Conservation (phyloP, 2,888 invertebrate genomes). For the Diogma glabrata region DNA sequence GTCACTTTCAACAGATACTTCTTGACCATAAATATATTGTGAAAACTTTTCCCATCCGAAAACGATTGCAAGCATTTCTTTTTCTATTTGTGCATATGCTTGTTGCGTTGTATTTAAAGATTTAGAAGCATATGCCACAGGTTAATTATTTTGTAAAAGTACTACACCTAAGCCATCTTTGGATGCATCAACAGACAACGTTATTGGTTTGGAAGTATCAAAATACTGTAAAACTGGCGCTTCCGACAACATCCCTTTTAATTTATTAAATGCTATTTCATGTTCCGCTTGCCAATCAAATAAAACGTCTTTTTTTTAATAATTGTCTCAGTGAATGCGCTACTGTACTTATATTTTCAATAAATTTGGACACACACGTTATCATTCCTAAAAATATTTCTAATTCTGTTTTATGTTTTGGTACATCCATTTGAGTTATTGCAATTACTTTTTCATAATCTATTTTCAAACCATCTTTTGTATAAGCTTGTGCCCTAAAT, state of each 20-base stretch:
- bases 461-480: not conserved
- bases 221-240: not conserved
- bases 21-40: not conserved
- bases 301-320: not conserved
- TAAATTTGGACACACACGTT: not conserved
- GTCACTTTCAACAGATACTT: not conserved
- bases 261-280: not conserved
- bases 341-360: not conserved
- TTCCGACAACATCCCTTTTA: too few relatives aligned
- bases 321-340: not conserved
- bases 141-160: not conserved
- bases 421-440: not conserved
- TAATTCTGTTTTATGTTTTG: not conserved
- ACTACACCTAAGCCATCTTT: not conserved
- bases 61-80: not conserved
- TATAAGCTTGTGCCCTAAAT: not conserved
- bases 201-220: not conserved
- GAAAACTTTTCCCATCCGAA: not conserved
- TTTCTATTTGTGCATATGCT: slow-evolving; percentile 1
- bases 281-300: slow-evolving; percentile 1
- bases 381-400: not conserved
- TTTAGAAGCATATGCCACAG: not conserved
- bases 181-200: not conserved
- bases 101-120: not conserved
- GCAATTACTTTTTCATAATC: not conserved